These are phyloP conservation scores for Zoanthus gigantus DNA, from an alignment of 92 coral and sea anemone genomes.

Conservation along the genomic window DNA sequence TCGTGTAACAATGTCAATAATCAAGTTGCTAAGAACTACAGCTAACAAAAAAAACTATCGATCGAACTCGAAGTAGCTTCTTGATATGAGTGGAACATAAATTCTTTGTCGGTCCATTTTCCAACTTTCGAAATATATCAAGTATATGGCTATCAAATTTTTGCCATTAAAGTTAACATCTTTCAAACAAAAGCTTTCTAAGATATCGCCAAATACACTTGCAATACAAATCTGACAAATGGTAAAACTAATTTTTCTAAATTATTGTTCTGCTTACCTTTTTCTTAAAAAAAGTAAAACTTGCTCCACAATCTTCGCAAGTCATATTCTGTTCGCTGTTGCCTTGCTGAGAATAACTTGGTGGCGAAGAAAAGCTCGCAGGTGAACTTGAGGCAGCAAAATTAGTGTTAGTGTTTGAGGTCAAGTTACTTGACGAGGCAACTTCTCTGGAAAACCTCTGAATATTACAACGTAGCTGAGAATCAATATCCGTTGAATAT, in stretches of 20 bases:
- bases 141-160: neutral
- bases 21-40: neutral
- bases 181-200: neutral
- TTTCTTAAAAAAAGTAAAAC: conserved; percentile 76
- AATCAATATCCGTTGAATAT: conserved; percentile 74
- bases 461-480: conserved; percentile 72
- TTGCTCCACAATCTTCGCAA: conserved; percentile 79
- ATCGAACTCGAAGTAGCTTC: neutral
- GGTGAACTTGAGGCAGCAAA: conserved; percentile 26
- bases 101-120: neutral
- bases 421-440: conserved; percentile 40
- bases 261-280: conserved; percentile 66
- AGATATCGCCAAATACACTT: neutral
- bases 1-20: neutral
- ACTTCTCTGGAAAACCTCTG: conserved; percentile 53
- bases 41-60: neutral
- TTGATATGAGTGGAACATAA: neutral
- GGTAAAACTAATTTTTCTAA: neutral
- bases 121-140: neutral
- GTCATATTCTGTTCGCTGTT: conserved; percentile 72
- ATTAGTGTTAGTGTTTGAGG: conserved; percentile 11
- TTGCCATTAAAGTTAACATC: neutral
- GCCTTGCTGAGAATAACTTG: conserved; percentile 34
- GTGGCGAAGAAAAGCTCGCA: conserved; percentile 46
- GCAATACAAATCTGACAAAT: neutral